Conservation (phyloP, 1,140 invertebrate genomes). For the Pissodes strobi region DNA sequence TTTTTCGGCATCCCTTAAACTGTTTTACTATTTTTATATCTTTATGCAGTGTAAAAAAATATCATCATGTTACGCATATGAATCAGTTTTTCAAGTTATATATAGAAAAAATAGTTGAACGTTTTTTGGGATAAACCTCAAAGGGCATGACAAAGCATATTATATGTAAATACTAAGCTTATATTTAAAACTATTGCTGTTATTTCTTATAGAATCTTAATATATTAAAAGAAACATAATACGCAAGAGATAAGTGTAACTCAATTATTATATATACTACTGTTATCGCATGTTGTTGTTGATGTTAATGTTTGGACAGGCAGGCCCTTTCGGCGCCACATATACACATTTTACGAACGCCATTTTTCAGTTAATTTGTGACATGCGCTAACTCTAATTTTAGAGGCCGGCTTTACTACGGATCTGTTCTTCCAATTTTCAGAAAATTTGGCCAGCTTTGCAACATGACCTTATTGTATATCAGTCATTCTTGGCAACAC, state of each 20-base stretch:
- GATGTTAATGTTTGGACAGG: constrained; percentile 54
- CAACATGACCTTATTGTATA: no score
- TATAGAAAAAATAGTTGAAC: no score
- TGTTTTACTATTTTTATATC: no score
- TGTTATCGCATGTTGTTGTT: constrained; percentile 57
- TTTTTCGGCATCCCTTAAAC: no score
- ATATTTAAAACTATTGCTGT: constrained; percentile 42
- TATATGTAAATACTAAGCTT: constrained; percentile 21
- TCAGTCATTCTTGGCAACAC: no score
- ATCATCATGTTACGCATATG: no score
- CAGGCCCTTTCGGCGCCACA: constrained; percentile 15
- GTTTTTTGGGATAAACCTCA: constrained; percentile 5
- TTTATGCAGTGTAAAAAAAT: no score
- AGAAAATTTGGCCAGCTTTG: no score
- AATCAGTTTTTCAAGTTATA: no score
- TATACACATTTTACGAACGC: constrained; percentile 10
- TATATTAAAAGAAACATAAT: constrained; percentile 38
- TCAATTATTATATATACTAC: constrained; percentile 47
- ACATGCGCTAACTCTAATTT: constrained; percentile 26
- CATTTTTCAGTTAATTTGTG: constrained; percentile 13
- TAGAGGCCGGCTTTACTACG: constrained; percentile 9
- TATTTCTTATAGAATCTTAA: constrained; percentile 50
- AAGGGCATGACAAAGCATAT: constrained; percentile 16
- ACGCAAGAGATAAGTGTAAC: constrained; percentile 48
- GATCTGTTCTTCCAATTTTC: constrained; percentile 1